Evolutionary conservation across 2,888 invertebrate genomes (phyloP).

Genomic region (Cremastinae sp.): DNA sequence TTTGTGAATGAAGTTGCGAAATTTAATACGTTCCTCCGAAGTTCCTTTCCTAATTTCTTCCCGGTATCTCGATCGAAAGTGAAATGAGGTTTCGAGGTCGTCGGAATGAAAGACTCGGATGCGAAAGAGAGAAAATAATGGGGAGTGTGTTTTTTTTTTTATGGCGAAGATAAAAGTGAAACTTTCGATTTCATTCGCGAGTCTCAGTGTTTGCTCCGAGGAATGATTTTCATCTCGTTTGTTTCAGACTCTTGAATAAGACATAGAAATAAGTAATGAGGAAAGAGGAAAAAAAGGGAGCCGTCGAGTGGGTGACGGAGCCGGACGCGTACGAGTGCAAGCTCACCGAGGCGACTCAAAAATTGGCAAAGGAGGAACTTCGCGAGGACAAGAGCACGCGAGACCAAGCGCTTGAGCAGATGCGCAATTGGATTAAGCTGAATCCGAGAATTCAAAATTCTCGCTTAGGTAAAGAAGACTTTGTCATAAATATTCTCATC

Average conservation of each 20-base stretch:
- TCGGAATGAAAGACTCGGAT: constrained; percentile 25
- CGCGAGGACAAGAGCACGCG: constrained; percentile 86
- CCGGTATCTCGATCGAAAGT: background rate
- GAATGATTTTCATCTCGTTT: background rate
- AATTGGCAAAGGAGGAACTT: constrained; percentile 85
- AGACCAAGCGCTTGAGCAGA: constrained; percentile 84
- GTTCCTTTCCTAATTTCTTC: no score
- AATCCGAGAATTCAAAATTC: constrained; percentile 86
- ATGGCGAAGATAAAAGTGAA: constrained; percentile 40
- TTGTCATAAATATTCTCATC: background rate
- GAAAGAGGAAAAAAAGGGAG: constrained; percentile 67
- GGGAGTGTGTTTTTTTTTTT: background rate
- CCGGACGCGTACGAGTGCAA: constrained; percentile 85
- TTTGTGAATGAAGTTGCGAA: background rate
- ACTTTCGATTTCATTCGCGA: constrained; percentile 47
- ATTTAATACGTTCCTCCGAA: no score
- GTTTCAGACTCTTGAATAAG: constrained; percentile 6
- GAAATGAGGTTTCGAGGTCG: constrained; percentile 37
- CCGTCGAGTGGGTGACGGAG: constrained; percentile 82
- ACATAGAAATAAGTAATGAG: background rate
- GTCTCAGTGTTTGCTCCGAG: background rate
- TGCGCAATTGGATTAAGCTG: constrained; percentile 87
- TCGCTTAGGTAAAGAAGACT: constrained; percentile 83
- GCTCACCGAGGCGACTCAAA: constrained; percentile 84
- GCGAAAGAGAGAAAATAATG: constrained; percentile 1